A percentile compares a stretch with the other conserved stretches of the same genome.
Evolutionary conservation across 1,140 invertebrate species (phyloP).

Genomic region (Spodoptera frugiperda): DNA sequence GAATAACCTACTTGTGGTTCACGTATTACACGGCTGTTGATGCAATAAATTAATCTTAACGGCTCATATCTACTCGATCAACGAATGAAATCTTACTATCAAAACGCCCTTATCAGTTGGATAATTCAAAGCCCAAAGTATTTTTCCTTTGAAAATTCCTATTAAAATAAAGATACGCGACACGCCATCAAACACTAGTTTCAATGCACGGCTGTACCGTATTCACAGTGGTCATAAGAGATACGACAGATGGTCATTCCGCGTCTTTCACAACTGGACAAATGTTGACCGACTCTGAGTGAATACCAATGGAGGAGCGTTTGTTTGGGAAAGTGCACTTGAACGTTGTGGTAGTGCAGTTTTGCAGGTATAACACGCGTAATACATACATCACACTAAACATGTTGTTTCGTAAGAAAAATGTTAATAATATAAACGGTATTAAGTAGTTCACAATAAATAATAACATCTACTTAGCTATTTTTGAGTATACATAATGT

Average conservation of each 20-base stretch:
- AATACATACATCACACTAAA: no score
- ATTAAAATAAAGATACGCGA: not conserved
- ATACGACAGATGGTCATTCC: constrained; percentile 61
- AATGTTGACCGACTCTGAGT: constrained; percentile 71
- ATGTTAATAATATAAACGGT: no score
- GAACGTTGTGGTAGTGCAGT: not conserved
- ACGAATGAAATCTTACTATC: no score
- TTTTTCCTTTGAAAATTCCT: not conserved
- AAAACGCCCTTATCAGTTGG: no score
- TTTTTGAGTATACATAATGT: no score
- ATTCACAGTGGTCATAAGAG: constrained; percentile 39
- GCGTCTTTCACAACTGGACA: constrained; percentile 63
- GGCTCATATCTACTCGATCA: no score
- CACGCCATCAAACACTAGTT: not conserved
- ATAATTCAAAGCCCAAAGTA: no score
- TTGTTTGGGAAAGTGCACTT: constrained; percentile 40
- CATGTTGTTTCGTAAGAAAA: no score
- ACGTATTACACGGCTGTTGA: no score
- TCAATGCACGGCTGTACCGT: not conserved
- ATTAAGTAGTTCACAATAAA: not conserved
- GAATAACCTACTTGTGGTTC: no score
- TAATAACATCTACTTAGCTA: not conserved
- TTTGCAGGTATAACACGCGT: no score
- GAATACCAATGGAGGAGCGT: constrained; percentile 59
- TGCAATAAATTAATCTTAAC: no score